A percentile compares a stretch with the other conserved stretches of the same genome.
Evolutionary conservation across 92 coral and sea anemone species (phyloP).

Genomic region (Palythoa caribaeorum): DNA sequence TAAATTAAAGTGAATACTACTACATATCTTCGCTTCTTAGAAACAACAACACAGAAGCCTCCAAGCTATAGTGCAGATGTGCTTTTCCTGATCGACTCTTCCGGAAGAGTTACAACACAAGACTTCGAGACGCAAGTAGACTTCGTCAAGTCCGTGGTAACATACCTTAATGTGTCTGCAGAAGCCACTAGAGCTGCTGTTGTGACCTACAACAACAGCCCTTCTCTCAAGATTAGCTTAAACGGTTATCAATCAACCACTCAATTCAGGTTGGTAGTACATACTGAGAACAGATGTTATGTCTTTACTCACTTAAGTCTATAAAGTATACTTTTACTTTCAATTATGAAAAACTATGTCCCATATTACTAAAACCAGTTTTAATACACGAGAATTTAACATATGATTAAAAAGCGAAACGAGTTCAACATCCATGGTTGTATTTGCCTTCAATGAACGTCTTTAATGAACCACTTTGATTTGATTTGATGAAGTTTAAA

Average conservation of each 20-base stretch:
- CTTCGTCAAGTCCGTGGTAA: conserved; percentile 72
- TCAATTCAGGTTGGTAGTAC: conserved; percentile 41
- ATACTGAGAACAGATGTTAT: neutral
- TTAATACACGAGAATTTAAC: no score
- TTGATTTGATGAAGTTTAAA: no score
- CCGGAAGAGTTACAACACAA: conserved; percentile 62
- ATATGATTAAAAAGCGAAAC: no score
- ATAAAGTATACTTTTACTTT: no score
- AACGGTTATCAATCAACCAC: conserved; percentile 55
- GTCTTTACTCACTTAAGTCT: no score
- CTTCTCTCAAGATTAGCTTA: conserved; percentile 68
- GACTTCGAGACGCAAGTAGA: conserved; percentile 76
- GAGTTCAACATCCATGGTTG: no score
- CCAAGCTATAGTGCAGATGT: conserved; percentile 61
- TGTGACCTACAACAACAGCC: conserved; percentile 75
- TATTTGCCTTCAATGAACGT: no score
- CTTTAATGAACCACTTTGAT: no score
- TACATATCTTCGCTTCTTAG: neutral
- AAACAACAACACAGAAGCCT: conserved; percentile 47
- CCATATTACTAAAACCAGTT: no score
- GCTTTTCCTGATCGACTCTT: conserved; percentile 88
- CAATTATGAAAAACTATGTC: no score
- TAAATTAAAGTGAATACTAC: no score
- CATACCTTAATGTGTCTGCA: conserved; percentile 75
- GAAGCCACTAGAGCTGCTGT: conserved; percentile 88